Base-by-base conservation (phyloP, 2,113 vertebrate genomes). In the Actinemys pallida region DNA sequence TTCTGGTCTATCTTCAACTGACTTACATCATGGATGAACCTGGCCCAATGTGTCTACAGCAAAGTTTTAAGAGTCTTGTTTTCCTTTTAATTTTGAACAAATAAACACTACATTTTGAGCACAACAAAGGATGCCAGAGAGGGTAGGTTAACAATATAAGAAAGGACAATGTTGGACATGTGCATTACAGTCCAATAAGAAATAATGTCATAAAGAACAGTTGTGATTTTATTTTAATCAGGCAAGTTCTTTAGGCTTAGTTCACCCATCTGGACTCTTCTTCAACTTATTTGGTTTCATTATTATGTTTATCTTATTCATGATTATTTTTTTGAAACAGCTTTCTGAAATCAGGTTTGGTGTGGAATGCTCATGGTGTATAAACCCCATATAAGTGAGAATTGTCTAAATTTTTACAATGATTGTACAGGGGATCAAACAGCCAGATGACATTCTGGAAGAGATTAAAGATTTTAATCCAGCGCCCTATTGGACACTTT, bases 161-260 rank as follows among this genome's bases (percentile, higher is more conserved):
- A 14, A 42, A 84, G 22, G 5, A 35, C 6, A 27, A 20, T 1
- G 0, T 13, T 87, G 13, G 12, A 29, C 4, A 78, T 1, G 10
- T 0, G 2, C 25, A 81, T 65, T 65, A 1, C 25, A 3, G 5
- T 76, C 12, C 89, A 52, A 65, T 45, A 87, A 84, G 13, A 93
- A 91, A 17, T 49, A 81, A 31, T 2, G 20, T 17, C 10, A 10
- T 56, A 81, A 92, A 81, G 5, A 87, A 4, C 1, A 92, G 4
- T 12, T 84, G 10, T 2, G 53, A 86, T 1, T 42, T 80, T 88
- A 1, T 86, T 90, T 90, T 50, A 87, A 27, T 80, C 53, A 90
- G 49, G 8, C 1, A 65, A 76, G 14, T 72, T 89, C 47, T 86
- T 94, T 54, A 89, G n/a, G 53, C 1, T 29, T 79, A 82, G 25